Percentiles rank a stretch among this genome's conserved stretches.
phyloP scores from a whole-genome alignment of 2,797 vertebrate genomes.

The Myiotriccus ornatus region DNA sequence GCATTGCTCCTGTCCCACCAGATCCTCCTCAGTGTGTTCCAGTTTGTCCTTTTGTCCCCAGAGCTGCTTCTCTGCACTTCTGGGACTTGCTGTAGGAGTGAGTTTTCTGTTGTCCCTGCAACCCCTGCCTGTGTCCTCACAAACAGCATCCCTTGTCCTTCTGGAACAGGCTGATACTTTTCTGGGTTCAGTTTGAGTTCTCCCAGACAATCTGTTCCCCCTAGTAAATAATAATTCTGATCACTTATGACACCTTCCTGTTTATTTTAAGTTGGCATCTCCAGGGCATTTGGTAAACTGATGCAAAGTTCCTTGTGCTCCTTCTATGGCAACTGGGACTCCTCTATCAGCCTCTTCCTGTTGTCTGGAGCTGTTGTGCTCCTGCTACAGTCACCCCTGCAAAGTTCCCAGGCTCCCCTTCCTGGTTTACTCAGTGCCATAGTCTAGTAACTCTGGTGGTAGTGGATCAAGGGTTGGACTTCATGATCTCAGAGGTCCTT shows the following conservation, averaged over 20 bases:
- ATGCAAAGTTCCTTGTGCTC: not conserved
- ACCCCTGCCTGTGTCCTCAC: not conserved
- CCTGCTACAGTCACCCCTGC: not conserved
- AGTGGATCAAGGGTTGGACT: too few species aligned
- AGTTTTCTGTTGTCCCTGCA: not conserved
- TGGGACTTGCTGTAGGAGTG: not conserved
- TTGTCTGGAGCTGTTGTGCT: not conserved
- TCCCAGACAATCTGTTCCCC: not conserved
- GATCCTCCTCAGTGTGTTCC: not conserved
- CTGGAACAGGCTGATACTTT: not conserved
- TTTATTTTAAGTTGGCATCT: slow-evolving; percentile 14
- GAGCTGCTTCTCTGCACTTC: not conserved
- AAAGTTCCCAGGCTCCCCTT: not conserved
- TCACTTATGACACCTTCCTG: not conserved
- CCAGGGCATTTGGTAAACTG: slow-evolving; percentile 5
- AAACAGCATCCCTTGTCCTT: not conserved
- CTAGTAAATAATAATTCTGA: not conserved
- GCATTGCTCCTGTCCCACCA: not conserved
- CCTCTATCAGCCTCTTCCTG: not conserved
- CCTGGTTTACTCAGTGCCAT: not conserved
- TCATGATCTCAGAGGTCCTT: too few species aligned
- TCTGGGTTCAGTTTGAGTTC: not conserved
- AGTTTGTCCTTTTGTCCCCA: not conserved
- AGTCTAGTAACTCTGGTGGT: too few species aligned
- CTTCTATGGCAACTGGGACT: not conserved